Conservation (phyloP, 2,888 invertebrate genomes). For the Agrochola lychnidis region DNA sequence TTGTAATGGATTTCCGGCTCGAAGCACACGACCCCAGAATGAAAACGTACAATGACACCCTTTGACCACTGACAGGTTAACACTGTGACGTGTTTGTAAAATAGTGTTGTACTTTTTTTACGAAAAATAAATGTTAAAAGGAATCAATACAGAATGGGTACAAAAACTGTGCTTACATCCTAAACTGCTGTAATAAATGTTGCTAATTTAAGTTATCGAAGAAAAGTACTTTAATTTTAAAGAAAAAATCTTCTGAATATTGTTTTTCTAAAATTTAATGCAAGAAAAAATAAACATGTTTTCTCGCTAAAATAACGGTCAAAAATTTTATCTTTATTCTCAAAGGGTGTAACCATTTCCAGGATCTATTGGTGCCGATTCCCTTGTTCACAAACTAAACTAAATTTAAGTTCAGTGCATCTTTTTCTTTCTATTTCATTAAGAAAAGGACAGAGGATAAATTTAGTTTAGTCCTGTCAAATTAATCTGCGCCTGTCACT, state of each 20-base stretch:
- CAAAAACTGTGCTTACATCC: neutral
- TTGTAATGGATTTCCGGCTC: conserved; percentile 61
- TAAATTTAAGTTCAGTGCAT: no score
- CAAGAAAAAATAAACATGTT: neutral
- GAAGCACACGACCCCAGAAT: conserved; percentile 50
- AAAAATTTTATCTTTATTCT: neutral
- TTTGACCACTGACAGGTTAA: conserved; percentile 48
- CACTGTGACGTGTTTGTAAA: conserved; percentile 17
- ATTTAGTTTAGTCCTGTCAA: no score
- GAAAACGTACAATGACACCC: conserved; percentile 43
- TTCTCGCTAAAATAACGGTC: neutral
- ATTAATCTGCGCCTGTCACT: no score
- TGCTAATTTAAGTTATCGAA: neutral
- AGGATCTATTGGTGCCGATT: no score
- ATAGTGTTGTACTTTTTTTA: neutral
- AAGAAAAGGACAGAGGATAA: no score
- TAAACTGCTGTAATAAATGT: neutral
- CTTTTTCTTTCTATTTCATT: no score
- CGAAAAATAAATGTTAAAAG: neutral
- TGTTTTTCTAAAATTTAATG: neutral
- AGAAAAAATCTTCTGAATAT: no score
- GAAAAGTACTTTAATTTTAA: no score
- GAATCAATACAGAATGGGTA: no score
- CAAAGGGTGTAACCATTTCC: neutral
- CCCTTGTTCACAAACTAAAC: no score